These are phyloP conservation scores for Sminthurides bifidus DNA, from an alignment of 1,140 invertebrate genomes.

Conservation along the genomic window DNA sequence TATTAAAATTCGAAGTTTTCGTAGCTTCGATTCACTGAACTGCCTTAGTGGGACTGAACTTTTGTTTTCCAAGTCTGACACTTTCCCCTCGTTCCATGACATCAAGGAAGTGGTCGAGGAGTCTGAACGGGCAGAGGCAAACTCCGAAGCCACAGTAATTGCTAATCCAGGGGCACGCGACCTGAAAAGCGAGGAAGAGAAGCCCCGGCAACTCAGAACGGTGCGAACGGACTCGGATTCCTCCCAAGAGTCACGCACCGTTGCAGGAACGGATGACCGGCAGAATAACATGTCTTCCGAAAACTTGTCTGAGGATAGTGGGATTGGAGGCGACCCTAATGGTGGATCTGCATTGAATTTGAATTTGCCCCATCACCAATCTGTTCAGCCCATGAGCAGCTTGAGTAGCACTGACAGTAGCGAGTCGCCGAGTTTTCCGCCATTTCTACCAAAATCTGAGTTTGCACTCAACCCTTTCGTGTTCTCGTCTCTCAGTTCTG, in stretches of 20 bases:
- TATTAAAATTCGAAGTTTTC: slow-evolving; percentile 23
- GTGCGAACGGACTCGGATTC: slow-evolving; percentile 14
- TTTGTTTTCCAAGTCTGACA: slow-evolving; percentile 29
- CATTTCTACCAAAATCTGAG: slow-evolving; percentile 14
- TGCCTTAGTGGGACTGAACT: slow-evolving; percentile 28
- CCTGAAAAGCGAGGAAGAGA: neutral
- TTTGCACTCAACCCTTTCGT: slow-evolving; percentile 32
- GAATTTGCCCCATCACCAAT: slow-evolving; percentile 1
- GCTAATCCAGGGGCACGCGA: neutral
- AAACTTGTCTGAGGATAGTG: slow-evolving; percentile 29
- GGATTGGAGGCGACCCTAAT: slow-evolving; percentile 18
- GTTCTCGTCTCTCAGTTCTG: slow-evolving; percentile 18
- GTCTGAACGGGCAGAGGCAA: neutral
- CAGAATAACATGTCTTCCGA: slow-evolving; percentile 24
- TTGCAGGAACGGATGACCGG: slow-evolving; percentile 4
- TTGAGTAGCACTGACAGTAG: neutral
- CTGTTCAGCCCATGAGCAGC: neutral
- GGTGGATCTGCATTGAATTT: slow-evolving; percentile 7
- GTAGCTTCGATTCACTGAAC: slow-evolving; percentile 30
- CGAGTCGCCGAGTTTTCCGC: neutral
- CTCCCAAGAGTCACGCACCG: slow-evolving; percentile 8
- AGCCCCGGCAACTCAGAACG: neutral
- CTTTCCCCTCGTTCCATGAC: slow-evolving; percentile 28
- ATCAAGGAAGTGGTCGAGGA: slow-evolving; percentile 26
- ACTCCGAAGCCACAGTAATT: neutral